Percentiles rank a stretch among this genome's conserved stretches.
Evolutionary conservation across 2,113 vertebrate species (phyloP).

Genomic region (Ariopsis seemanni): DNA sequence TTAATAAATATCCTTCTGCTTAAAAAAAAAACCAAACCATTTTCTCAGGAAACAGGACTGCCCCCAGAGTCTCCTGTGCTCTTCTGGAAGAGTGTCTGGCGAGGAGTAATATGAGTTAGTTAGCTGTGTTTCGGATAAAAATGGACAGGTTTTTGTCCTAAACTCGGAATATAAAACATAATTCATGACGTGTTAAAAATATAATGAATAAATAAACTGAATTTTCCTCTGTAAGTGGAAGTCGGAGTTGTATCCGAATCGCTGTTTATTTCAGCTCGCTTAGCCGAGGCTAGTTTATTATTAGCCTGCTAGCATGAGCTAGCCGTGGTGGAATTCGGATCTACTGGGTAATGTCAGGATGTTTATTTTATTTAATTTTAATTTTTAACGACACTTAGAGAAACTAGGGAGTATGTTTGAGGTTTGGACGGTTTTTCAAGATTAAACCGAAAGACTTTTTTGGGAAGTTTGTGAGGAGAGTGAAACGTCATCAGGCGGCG

Average conservation of each 20-base stretch:
- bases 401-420: not conserved
- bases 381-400: not conserved
- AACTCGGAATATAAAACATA: not conserved
- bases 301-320: slow-evolving; percentile 13
- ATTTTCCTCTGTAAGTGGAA: not conserved
- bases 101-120: not conserved
- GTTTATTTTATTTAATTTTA: not conserved
- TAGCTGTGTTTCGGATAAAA: not conserved
- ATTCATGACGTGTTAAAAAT: not conserved
- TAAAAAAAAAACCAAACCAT: too few species aligned
- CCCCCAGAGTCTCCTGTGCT: not conserved
- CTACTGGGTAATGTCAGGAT: too few species aligned
- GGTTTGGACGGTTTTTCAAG: not conserved
- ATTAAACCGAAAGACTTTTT: not conserved
- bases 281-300: slow-evolving; percentile 19
- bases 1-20: slow-evolving; percentile 2
- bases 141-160: not conserved
- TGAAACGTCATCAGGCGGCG: slow-evolving; percentile 15
- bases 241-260: not conserved
- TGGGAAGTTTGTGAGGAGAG: not conserved
- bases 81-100: not conserved
- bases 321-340: not conserved
- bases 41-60: too few species aligned
- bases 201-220: too few species aligned
- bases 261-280: not conserved